Evolutionary conservation across 2,888 invertebrate genomes (phyloP), one percentile per base, ranked within the genome.

Genomic region (Cepaea hortensis): DNA sequence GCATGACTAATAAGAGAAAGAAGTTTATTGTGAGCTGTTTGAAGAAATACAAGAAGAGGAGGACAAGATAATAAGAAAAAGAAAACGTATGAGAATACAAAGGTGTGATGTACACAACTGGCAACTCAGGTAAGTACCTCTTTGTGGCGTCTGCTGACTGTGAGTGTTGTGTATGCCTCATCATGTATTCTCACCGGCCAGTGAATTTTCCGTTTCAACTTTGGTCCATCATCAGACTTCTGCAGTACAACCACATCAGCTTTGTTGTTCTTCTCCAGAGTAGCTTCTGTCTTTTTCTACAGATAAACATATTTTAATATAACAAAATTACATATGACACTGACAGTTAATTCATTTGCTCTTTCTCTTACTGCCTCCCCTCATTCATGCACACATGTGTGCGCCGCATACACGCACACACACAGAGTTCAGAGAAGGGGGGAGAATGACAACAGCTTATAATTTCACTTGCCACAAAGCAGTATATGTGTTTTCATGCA

Each of bases 91-190:
- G 55, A 55, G 55, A 55, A 6, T 9, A 55, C 55, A 55, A 11
- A 55, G 55, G 55, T 55, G 11, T 55, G 55, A 9, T 55, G 55
- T 55, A 55, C 11, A 55, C 6, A 55, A 11, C 0, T 55, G 55
- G 11, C 55, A 55, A 6, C 6, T 55, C 55, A 55, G n/a, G 35
- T 5, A 79, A 35, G 23, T 88, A 93, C 92, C 90, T 92, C 91
- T 89, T 93, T 93, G 87, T 93, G 93, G 83, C 92, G 91, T 82
- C 91, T 92, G 85, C 87, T 91, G 65, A 93, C 93, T 88, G 91
- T 91, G 55, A 93, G 90, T 11, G 92, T 92, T 11, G 92, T 92
- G 85, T 91, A 91, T 0, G 92, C 91, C 76, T 92, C 92, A 81
- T 92, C 91, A 23, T 91, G 91, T 23, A 88, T 87, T 83, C 89